phyloP scores from a whole-genome alignment of 2,113 vertebrate species.

The Callochromis pleurospilus region DNA sequence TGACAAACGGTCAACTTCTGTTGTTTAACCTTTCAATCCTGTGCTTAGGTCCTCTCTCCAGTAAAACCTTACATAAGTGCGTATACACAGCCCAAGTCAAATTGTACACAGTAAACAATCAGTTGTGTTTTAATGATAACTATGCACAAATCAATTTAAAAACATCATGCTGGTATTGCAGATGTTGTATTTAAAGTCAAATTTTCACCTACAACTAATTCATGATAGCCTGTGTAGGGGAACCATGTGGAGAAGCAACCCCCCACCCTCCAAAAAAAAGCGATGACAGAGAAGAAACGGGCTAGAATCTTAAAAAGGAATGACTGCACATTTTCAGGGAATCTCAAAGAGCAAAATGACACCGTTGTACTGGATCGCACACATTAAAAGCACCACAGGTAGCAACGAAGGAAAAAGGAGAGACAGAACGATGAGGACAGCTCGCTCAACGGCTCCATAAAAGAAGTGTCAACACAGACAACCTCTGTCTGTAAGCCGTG shows the following conservation, averaged over 20 bases:
- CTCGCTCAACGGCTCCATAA: background rate
- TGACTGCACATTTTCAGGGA: background rate
- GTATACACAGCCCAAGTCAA: background rate
- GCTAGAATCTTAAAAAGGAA: background rate
- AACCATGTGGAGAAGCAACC: background rate
- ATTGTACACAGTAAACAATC: background rate
- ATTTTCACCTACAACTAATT: background rate
- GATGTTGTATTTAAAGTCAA: background rate
- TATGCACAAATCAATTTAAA: background rate
- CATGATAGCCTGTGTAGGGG: background rate
- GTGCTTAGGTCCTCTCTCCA: background rate
- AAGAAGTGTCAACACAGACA: background rate
- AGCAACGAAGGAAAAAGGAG: fast-evolving
- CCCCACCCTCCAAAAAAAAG: fast-evolving
- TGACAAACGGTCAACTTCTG: background rate
- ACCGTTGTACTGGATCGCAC: background rate
- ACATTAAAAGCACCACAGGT: background rate
- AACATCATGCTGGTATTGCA: background rate
- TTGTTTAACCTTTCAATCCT: background rate
- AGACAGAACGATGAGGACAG: background rate
- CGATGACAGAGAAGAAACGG: background rate
- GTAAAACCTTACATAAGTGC: background rate
- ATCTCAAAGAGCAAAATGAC: fast-evolving
- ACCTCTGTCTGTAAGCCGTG: background rate
- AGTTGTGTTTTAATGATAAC: background rate